These are phyloP conservation scores for Salticus scenicus DNA, from an alignment of 2,888 invertebrate species.

Conservation along the genomic window DNA sequence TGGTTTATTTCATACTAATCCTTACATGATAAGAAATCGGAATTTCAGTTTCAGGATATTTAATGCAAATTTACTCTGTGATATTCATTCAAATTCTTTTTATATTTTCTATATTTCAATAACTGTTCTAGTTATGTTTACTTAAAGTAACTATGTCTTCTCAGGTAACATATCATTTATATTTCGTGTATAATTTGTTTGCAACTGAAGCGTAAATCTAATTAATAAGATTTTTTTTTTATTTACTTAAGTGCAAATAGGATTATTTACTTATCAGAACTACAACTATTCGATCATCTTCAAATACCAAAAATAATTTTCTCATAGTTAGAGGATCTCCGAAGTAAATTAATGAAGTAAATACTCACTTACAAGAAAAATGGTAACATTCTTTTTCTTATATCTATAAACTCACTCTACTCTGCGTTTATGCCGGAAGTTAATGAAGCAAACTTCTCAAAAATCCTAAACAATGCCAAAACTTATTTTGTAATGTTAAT, in stretches of 20 bases:
- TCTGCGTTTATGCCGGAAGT: not conserved
- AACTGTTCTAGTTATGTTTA: too few species aligned
- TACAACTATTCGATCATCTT: not conserved
- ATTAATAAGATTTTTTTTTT: not conserved
- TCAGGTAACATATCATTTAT: too few species aligned
- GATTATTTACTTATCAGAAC: not conserved
- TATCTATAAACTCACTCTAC: not conserved
- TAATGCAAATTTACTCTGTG: too few species aligned
- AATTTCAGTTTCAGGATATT: too few species aligned
- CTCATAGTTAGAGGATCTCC: not conserved
- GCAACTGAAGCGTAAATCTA: not conserved
- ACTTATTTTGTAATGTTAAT: slow-evolving; percentile 10
- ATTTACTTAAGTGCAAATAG: not conserved
- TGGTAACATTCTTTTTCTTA: not conserved
- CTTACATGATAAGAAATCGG: too few species aligned
- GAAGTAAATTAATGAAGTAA: slow-evolving; percentile 11
- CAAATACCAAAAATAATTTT: not conserved
- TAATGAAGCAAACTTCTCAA: slow-evolving; percentile 7
- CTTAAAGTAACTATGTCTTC: too few species aligned
- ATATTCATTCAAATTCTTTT: too few species aligned
- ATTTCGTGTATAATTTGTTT: not conserved
- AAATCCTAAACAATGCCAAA: slow-evolving; percentile 13
- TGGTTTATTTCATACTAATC: too few species aligned
- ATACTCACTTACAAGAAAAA: not conserved
- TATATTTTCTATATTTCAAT: too few species aligned